Evolutionary conservation across 2,113 vertebrate species (phyloP).

Genomic region (Drymodes brunneopygia): DNA sequence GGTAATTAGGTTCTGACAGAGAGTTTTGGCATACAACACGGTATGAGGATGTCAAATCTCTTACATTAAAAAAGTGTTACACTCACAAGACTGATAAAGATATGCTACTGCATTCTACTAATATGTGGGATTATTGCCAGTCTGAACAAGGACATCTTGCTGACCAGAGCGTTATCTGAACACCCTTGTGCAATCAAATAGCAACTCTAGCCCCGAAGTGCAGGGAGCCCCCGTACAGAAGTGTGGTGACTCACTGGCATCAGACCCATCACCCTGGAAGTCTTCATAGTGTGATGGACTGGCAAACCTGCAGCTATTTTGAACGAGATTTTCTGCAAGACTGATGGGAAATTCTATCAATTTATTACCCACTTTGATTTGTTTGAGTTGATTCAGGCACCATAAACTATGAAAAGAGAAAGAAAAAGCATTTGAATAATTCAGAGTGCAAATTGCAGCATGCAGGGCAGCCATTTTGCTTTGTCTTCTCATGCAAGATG

Average conservation of each 20-base stretch:
- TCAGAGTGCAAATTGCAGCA: conserved; percentile 9
- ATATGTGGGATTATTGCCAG: neutral
- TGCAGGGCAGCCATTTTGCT: conserved; percentile 43
- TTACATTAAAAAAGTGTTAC: neutral
- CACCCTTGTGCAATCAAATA: neutral
- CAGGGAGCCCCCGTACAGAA: neutral
- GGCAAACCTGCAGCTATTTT: conserved; percentile 16
- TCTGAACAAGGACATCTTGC: neutral
- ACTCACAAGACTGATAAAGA: neutral
- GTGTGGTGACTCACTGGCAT: neutral
- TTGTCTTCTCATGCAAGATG: conserved; percentile 26
- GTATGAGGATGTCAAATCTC: neutral
- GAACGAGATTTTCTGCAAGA: conserved; percentile 16
- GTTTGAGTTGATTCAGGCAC: conserved; percentile 31
- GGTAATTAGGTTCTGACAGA: neutral
- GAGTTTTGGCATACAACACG: neutral
- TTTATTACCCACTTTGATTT: conserved; percentile 30
- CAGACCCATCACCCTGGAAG: neutral
- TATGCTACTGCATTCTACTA: neutral
- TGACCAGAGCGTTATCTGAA: neutral
- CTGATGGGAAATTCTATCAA: conserved; percentile 7
- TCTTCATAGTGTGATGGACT: neutral
- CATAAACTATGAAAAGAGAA: neutral
- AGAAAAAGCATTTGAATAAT: conserved; percentile 35
- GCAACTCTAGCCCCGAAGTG: neutral